Conservation (phyloP, 2,888 invertebrate genomes). For the Nomada fabriciana region DNA sequence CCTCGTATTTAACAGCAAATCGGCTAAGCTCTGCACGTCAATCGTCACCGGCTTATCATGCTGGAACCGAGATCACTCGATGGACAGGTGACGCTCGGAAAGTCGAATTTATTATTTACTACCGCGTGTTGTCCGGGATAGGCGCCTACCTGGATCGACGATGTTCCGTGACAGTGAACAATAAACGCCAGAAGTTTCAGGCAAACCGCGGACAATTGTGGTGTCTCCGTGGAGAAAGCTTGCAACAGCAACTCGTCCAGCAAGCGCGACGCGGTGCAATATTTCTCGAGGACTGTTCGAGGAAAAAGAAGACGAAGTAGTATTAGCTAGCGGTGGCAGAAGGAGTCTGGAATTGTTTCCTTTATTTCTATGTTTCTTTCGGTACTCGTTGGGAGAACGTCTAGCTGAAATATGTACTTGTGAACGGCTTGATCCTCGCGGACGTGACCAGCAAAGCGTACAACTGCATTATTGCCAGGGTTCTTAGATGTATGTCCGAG, state of each 20-base stretch:
- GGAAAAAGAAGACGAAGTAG: not conserved
- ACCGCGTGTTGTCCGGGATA: not conserved
- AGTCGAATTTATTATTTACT: conserved; percentile 22
- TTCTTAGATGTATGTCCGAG: conserved; percentile 52
- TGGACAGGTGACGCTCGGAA: not conserved
- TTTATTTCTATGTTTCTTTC: not conserved
- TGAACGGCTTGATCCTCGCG: conserved; percentile 36
- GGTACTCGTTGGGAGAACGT: not conserved
- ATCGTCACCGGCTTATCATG: conserved; percentile 55
- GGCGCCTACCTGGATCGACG: conserved; percentile 46
- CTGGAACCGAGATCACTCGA: conserved; percentile 39
- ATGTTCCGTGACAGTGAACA: conserved; percentile 53
- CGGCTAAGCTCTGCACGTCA: conserved; percentile 47
- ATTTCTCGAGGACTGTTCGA: conserved; percentile 62
- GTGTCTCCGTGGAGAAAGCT: conserved; percentile 57
- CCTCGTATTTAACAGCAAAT: conserved; percentile 47
- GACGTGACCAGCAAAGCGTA: conserved; percentile 57
- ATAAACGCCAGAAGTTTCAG: conserved; percentile 64
- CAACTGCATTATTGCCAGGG: conserved; percentile 58
- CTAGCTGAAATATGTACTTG: conserved; percentile 46
- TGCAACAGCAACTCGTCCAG: conserved; percentile 49
- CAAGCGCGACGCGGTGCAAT: conserved; percentile 40
- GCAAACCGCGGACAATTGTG: conserved; percentile 58
- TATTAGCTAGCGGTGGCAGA: not conserved
- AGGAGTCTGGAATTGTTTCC: not conserved